Evolutionary conservation across 2,888 invertebrate genomes (phyloP), one percentile per base, ranked within the genome.

Genomic region (Drosophila dives): DNA sequence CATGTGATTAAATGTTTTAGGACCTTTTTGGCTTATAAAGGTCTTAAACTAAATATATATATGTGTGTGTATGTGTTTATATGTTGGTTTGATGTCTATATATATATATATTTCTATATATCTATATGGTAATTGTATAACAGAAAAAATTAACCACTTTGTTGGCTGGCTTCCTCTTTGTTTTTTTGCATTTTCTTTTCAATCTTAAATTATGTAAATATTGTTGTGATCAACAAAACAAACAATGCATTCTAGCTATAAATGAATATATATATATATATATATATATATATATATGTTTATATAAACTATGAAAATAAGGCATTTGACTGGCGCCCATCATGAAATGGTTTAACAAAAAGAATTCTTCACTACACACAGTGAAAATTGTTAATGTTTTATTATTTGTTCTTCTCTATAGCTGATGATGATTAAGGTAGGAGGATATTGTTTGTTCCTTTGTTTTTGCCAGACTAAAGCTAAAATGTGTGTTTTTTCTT

Each of bases 91-190:
- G 49, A 54, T 45, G 8, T 23, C 48, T 61, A 55, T 51, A 56
- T 75, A 68, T 64, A 64, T 80, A 66, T 81, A 58, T 72, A 64
- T 68, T 51, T 81, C 38, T 80, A 68, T 77, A 84, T 73, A 68
- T 75, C 83, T 79, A 82, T 72, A 82, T 90, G 80, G 66, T 90
- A 80, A 64, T 88, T 77, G 72, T 77, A 80, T 86, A 90, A 86
- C 84, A 90, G 56, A 90, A 89, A 76, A 84, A 81, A 68, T 63
- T 54, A 87, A 75, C 69, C 58, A 62, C 65, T 81, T 71, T 33
- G 45, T 32, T 33, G 40, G 20, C 17, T 33, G 40, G 20, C 17
- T 23, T 23, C 34, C 58, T 50, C n/a, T 45, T 34, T 56, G 63
- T 33, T 66, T 69, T 69, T 56, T 60, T 8, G 69, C 51, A 17